These are phyloP conservation scores for Crotalus viridis DNA, from an alignment of 2,113 vertebrate genomes.

Conservation along the genomic window DNA sequence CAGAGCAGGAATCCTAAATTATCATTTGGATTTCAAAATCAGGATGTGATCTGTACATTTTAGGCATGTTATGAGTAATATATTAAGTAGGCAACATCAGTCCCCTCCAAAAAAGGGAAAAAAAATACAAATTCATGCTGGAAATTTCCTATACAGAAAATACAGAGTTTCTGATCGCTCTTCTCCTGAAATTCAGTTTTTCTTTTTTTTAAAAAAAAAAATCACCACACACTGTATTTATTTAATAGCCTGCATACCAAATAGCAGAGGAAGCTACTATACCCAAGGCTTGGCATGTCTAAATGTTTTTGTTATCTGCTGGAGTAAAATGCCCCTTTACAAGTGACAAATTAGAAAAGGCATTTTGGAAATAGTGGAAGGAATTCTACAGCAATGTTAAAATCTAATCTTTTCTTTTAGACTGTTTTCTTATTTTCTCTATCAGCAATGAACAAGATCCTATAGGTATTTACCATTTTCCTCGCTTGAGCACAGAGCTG, in stretches of 20 bases:
- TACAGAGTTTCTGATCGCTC: background rate
- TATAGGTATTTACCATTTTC: background rate
- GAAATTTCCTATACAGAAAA: background rate
- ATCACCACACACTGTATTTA: background rate
- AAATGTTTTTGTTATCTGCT: background rate
- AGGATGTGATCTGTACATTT: background rate
- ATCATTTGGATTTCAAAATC: background rate
- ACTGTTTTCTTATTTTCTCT: background rate
- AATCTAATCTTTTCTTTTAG: background rate
- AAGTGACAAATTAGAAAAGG: background rate
- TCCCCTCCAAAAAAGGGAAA: background rate
- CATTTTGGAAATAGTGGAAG: background rate
- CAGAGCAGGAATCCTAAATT: background rate
- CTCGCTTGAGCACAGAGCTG: background rate
- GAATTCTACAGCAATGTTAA: background rate
- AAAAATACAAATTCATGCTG: background rate
- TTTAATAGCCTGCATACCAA: background rate
- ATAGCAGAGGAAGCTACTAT: background rate
- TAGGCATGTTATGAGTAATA: background rate
- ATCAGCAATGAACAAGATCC: background rate
- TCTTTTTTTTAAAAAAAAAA: no score
- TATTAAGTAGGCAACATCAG: background rate
- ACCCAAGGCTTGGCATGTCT: background rate
- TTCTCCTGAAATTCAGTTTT: background rate
- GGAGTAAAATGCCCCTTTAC: background rate